These are phyloP conservation scores for Athalia cordata DNA, from an alignment of 2,888 invertebrate genomes.

Conservation along the genomic window DNA sequence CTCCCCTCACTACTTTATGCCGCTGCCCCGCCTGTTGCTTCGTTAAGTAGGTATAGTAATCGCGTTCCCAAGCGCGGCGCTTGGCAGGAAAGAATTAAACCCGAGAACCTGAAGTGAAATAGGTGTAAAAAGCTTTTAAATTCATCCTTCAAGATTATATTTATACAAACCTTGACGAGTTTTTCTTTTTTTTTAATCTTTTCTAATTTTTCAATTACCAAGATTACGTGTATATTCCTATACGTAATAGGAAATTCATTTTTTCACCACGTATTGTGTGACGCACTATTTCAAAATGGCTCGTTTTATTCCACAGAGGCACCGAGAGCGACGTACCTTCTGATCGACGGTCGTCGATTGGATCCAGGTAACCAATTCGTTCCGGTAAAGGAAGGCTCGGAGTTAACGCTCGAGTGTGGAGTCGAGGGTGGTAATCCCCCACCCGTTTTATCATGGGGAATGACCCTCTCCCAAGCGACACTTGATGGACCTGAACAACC, in stretches of 20 bases:
- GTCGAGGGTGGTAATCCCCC: conserved; percentile 88
- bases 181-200: neutral
- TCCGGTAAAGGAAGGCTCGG: conserved; percentile 89
- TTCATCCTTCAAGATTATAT: neutral
- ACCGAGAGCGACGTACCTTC: conserved; percentile 88
- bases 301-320: conserved; percentile 79
- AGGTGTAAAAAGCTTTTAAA: too few species aligned
- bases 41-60: neutral
- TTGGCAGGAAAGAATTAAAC: neutral
- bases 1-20: neutral
- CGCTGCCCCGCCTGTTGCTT: conserved; percentile 7
- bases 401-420: conserved; percentile 88
- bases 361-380: conserved; percentile 92
- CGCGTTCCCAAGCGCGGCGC: neutral
- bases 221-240: neutral
- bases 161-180: neutral
- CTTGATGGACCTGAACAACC: conserved; percentile 70
- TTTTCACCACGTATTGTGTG: neutral
- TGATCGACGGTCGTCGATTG: conserved; percentile 89
- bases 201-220: neutral
- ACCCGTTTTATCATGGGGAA: conserved; percentile 81
- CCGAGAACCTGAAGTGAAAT: too few species aligned
- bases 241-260: neutral
- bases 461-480: conserved; percentile 75
- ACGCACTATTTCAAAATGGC: neutral